Percentiles rank a stretch among this genome's conserved stretches.
Conservation (phyloP, 2,888 invertebrate genomes). For the Cheilosia urbana region DNA sequence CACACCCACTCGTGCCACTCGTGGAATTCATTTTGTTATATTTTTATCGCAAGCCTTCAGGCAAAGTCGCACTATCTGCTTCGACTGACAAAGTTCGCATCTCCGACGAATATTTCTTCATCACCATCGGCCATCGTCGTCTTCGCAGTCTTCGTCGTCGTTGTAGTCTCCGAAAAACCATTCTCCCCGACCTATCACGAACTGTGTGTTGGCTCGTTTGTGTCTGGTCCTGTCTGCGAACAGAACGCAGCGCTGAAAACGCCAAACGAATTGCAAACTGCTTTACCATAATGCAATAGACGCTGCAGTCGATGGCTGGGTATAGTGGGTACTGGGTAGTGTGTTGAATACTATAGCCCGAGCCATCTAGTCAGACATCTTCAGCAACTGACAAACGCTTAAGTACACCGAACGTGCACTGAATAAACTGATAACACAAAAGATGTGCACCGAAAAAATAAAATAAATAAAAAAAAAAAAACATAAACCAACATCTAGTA, state of each 20-base stretch:
- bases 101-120: conserved; percentile 64
- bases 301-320: neutral
- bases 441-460: conserved; percentile 10
- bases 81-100: conserved; percentile 55
- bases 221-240: conserved; percentile 52
- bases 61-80: conserved; percentile 60
- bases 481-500: neutral
- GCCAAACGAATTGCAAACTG: conserved; percentile 65
- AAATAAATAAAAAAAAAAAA: neutral
- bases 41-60: conserved; percentile 68
- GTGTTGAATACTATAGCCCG: neutral
- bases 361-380: conserved; percentile 65
- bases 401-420: conserved; percentile 71
- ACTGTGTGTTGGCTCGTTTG: conserved; percentile 51
- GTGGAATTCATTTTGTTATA: conserved; percentile 46
- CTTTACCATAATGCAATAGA: conserved; percentile 63
- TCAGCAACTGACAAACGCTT: conserved; percentile 71
- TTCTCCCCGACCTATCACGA: conserved; percentile 57
- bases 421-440: conserved; percentile 70
- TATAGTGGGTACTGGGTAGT: neutral
- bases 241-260: conserved; percentile 25
- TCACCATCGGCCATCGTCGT: conserved; percentile 49
- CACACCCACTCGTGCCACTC: neutral
- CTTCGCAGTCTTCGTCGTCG: conserved; percentile 2
- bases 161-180: conserved; percentile 15